Evolutionary conservation across 2,113 vertebrate species (phyloP), one percentile per base, ranked within the genome.

Genomic region (Sebastes schlegelii): DNA sequence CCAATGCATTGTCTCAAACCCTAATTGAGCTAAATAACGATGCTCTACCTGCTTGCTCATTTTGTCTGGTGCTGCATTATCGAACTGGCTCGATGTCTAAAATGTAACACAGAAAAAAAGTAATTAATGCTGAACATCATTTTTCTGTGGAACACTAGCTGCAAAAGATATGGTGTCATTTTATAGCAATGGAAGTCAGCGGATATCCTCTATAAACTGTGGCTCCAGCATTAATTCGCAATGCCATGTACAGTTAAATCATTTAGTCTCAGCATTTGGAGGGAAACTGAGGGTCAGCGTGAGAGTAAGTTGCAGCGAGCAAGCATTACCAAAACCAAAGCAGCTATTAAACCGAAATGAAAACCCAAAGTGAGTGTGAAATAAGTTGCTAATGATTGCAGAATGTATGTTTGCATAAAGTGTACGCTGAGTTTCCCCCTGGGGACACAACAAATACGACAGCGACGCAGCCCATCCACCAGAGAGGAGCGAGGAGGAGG

Each of bases 351-450:
- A 77, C 66, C 74, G 52, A 87, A 34, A 79, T 83, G 58, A 86
- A 34, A 84, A 75, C 69, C 90, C 84, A 84, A 74, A 90, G 83
- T 13, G 79, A 89, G 80, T 84, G 88, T 88, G 90, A 86, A 91
- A 89, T 77, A 85, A 83, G 85, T 89, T 81, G 83, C 82, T 88
- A 90, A 92, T 89, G 85, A 90, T 82, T 86, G 88, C 86, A 85
- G 86, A 88, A 88, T 84, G 82, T 76, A 80, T 91, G 88, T 93
- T 92, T 85, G 83, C 80, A 69, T 85, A 71, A 84, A 89, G 76
- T 49, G 74, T 64, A 64, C 90, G 78, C 86, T 43, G 79, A 78
- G 61, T 42, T 48, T 48, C 61, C n/a, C 74, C 70, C 69, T 42
- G 21, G 79, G 82, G 79, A 86, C 62, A 62, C 85, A 91, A 87